These are phyloP conservation scores for Scaptodrosophila lebanonensis DNA, from an alignment of 1,140 invertebrate genomes.

Conservation along the genomic window DNA sequence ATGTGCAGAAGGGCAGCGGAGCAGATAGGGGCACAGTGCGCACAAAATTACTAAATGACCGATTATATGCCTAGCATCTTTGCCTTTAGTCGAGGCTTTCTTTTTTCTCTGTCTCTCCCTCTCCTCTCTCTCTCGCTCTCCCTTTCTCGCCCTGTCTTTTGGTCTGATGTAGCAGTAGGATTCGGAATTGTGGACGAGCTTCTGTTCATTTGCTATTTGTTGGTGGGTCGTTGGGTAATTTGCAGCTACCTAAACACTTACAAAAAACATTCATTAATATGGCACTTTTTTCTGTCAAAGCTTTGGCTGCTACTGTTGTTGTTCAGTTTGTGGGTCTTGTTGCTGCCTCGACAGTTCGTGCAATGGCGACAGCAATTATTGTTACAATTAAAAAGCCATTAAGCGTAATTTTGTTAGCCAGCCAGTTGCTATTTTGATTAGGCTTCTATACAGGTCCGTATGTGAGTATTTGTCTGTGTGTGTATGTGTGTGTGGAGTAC, in stretches of 20 bases:
- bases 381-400: conserved; percentile 77
- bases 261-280: conserved; percentile 57
- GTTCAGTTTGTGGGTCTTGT: conserved; percentile 7
- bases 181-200: too few species aligned
- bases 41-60: conserved; percentile 27
- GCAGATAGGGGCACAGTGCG: conserved; percentile 25
- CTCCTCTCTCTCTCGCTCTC: too few species aligned
- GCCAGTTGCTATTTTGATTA: conserved; percentile 10
- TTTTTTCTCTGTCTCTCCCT: conserved; percentile 12
- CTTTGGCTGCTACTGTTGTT: conserved; percentile 15
- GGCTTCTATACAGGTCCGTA: too few species aligned
- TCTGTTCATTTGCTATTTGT: too few species aligned
- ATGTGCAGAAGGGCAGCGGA: too few species aligned
- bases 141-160: too few species aligned
- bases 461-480: conserved; percentile 5
- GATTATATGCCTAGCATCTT: conserved; percentile 35
- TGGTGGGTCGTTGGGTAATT: conserved; percentile 45
- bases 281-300: conserved; percentile 1
- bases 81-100: background rate
- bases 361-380: conserved; percentile 73
- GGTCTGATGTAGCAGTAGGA: too few species aligned
- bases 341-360: conserved; percentile 22
- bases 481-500: conserved; percentile 38
- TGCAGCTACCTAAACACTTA: conserved; percentile 50
- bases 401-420: conserved; percentile 57